Evolutionary conservation across 2,797 vertebrate genomes (phyloP).

Genomic region (Peromyscus eremicus): DNA sequence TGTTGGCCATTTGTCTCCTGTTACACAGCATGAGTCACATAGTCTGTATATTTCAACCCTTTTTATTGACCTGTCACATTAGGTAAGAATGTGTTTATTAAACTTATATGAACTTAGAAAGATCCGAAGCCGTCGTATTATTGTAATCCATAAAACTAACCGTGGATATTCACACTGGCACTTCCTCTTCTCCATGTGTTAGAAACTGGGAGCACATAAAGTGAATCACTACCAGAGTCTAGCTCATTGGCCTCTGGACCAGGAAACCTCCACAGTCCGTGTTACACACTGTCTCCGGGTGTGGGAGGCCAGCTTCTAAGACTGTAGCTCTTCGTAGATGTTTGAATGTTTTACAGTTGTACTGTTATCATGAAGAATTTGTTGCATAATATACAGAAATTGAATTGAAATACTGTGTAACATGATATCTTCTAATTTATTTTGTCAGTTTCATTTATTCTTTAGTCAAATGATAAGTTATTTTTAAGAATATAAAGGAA

Average conservation of each 20-base stretch:
- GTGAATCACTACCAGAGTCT: neutral
- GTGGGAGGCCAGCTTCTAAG: neutral
- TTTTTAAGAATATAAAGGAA: neutral
- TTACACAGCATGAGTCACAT: neutral
- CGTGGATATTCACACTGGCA: neutral
- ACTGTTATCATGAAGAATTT: neutral
- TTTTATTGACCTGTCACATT: neutral
- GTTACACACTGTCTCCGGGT: neutral
- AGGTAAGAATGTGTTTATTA: neutral
- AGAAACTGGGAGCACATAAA: neutral
- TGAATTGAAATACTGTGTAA: neutral
- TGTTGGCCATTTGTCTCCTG: neutral
- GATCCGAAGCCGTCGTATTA: neutral
- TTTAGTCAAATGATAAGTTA: neutral
- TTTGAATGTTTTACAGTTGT: neutral
- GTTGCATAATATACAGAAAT: neutral
- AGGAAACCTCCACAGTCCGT: neutral
- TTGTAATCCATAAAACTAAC: neutral
- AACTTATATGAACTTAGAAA: neutral
- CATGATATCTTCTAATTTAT: conserved; percentile 12
- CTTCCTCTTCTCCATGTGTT: neutral
- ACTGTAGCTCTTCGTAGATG: neutral
- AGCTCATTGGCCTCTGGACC: neutral
- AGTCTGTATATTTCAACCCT: neutral
- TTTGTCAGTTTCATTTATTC: neutral